Conservation (phyloP, 2,113 vertebrate genomes). For the Tychaedon coryphoeus region DNA sequence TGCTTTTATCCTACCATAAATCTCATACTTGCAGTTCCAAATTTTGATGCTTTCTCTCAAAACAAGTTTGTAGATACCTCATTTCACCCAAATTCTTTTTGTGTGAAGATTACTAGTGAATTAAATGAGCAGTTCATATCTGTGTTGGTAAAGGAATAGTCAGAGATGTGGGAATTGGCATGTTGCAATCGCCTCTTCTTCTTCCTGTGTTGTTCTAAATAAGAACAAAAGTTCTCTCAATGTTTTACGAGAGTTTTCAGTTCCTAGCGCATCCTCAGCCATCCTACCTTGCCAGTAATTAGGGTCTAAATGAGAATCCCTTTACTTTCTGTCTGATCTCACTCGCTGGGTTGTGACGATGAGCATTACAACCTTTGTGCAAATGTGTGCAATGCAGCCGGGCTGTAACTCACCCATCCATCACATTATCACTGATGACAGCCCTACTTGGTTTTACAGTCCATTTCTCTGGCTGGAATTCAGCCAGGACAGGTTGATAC, state of each 20-base stretch:
- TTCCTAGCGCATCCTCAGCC: background rate
- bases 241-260: background rate
- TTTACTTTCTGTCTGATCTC: background rate
- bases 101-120: background rate
- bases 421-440: background rate
- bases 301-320: background rate
- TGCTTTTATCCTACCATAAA: background rate
- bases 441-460: background rate
- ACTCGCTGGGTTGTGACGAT: background rate
- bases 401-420: background rate
- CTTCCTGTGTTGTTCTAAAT: background rate
- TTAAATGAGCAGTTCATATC: background rate
- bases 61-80: background rate
- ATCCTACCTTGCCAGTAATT: background rate
- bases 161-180: background rate
- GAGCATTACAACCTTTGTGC: background rate
- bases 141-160: background rate
- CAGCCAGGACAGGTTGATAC: background rate
- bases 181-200: background rate
- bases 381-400: fast-evolving
- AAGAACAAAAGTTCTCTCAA: background rate
- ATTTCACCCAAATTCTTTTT: background rate
- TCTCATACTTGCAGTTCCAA: background rate
- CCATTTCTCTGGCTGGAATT: background rate
- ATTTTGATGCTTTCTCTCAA: background rate